Evolutionary conservation across 2,113 vertebrate species (phyloP), one percentile per base, ranked within the genome.

Genomic region (Clarias macrocephalus): DNA sequence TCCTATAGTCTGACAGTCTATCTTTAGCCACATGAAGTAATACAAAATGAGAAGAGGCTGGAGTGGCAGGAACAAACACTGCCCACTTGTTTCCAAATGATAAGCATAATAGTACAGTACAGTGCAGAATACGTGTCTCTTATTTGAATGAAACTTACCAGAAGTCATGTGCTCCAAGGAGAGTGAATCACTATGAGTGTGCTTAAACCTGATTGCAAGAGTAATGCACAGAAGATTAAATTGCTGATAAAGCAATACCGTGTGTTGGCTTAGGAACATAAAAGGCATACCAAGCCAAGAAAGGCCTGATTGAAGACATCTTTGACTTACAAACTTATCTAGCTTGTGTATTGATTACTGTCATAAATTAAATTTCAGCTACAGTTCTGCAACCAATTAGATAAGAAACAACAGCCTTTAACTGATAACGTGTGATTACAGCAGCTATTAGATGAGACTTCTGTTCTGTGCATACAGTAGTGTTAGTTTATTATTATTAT

Each of bases 11-110:
- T 76, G 42, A 25, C 23, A 13, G 73, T 52, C 73, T 76, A 76
- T 79, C 52, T 79, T 79, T 79, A 79, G n/a, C 54, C 81, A 68
- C 48, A 68, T 54, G 65, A 68, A 84, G 52, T 72, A 57, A 57
- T 23, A 23, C 52, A 70, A 57, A 72, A 57, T n/a, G 2, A 62
- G 3, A 37, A 48, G 8, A 52, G 28, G 62, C 5, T n/a, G n/a
- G n/a, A n/a, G n/a, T n/a, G 72, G 19, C 82, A 70, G 18, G 11
- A 70, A 73, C 28, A 84, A 73, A 57, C 48, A 57, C 28, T 25
- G 30, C 56, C 16, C 62, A 63, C 75, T 85, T 65, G 37, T 48
- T 63, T 73, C 15, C 54, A 72, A 75, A 18, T 59, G 30, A 72
- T 23, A 37, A 60, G 19, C 3, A 60, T 60, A 80, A 60, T 37